Evolutionary conservation across 2,888 invertebrate genomes (phyloP), one percentile per base, ranked within the genome.

Genomic region (Capitulum mitella): DNA sequence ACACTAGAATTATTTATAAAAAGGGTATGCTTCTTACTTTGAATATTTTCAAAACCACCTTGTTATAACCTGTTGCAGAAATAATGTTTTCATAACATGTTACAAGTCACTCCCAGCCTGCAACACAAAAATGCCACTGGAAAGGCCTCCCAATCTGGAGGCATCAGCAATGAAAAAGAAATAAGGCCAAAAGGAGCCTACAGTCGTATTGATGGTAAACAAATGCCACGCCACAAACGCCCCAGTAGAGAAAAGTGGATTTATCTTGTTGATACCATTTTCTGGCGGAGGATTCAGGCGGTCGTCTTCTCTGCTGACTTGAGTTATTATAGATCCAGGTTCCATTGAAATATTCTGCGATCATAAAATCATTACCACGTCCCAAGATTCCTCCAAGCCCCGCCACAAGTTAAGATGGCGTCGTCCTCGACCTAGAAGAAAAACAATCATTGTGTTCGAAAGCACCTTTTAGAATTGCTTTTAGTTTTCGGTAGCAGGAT

Each of bases 281-380:
- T 70, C 70, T 22, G 70, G 70, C 5, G 10, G 37, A 22, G n/a
- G 48, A 78, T 78, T n/a, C 22, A 94, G 90, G 90, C 93, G 93
- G 89, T 95, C 95, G 91, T 95, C 95, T 92, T 96, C 95, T 90
- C 95, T 92, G 90, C 93, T 93, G 91, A 95, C 96, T 92, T 95
- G 95, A 89, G 95, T 95, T 89, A 96, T 96, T 90, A 96, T 95
- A 93, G 95, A 96, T 93, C 95, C 93, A 92, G 94, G 94, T 94
- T 96, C 96, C 96, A 95, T 95, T 92, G 89, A 90, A 89, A 90
- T 34, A 1, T 5, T 34, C 1, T 19, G 6, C 1, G n/a, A 70
- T 70, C 70, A 70, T 22, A 37, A 37, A 37, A 12, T 0, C 70
- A 70, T 70, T 37, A 37, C 37, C 22, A 37, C 22, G 22, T 26